These are phyloP conservation scores for Andrena flavipes DNA, from an alignment of 2,888 invertebrate species.

Conservation along the genomic window DNA sequence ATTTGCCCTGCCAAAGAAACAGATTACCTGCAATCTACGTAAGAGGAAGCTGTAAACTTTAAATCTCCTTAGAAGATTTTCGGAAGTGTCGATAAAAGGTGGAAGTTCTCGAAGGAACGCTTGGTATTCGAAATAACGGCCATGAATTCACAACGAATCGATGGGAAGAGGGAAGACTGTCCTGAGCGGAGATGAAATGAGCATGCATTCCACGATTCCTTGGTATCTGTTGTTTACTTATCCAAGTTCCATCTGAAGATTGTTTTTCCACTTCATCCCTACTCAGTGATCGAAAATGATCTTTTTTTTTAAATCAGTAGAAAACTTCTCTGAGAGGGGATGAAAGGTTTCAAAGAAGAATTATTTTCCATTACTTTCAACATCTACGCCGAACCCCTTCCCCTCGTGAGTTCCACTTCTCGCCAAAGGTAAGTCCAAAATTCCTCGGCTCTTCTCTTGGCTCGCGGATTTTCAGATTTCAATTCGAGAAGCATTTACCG, in stretches of 20 bases:
- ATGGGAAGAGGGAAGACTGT: constrained; percentile 18
- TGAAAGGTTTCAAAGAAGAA: too few species aligned
- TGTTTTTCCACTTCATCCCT: neutral
- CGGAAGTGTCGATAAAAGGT: constrained; percentile 43
- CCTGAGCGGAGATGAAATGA: constrained; percentile 50
- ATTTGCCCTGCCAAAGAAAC: neutral
- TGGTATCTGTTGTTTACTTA: constrained; percentile 44
- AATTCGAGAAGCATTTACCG: neutral
- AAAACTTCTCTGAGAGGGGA: too few species aligned
- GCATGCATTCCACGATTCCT: constrained; percentile 34
- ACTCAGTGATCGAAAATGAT: neutral
- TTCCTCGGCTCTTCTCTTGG: constrained; percentile 1
- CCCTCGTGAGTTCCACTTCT: neutral
- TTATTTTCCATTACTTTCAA: neutral
- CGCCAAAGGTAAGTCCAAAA: neutral
- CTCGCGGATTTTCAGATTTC: constrained; percentile 5
- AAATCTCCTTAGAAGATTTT: constrained; percentile 20
- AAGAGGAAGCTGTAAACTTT: neutral
- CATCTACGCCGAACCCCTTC: neutral
- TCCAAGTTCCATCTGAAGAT: neutral
- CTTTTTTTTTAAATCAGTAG: too few species aligned
- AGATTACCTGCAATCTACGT: constrained; percentile 11
- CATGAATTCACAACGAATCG: constrained; percentile 48
- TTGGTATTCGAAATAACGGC: constrained; percentile 64
- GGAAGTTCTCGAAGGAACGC: constrained; percentile 50